These are phyloP conservation scores for Emydura subglobosa DNA, from an alignment of 2,113 vertebrate genomes.

Conservation along the genomic window DNA sequence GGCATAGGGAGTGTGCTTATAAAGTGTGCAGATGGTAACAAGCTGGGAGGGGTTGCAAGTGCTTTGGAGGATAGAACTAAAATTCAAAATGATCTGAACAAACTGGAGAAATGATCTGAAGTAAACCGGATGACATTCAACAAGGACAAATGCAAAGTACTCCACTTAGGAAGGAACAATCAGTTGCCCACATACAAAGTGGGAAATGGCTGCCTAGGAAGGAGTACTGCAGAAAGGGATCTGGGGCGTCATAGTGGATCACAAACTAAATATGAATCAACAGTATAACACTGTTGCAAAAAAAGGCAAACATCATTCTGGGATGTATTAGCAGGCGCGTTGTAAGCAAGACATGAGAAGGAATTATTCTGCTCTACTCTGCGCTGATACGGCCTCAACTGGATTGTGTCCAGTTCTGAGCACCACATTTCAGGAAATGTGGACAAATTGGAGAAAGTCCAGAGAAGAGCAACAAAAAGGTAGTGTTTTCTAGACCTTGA, in stretches of 20 bases:
- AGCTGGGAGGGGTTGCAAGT: background rate
- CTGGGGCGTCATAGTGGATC: background rate
- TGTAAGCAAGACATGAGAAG: no score
- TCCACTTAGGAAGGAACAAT: background rate
- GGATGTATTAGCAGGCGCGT: background rate
- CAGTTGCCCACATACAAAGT: background rate
- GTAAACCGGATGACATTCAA: background rate
- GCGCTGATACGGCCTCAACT: background rate
- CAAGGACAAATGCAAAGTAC: background rate
- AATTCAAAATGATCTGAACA: background rate
- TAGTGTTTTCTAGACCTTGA: background rate
- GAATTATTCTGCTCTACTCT: no score
- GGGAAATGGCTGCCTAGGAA: background rate
- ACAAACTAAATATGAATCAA: background rate
- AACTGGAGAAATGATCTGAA: background rate
- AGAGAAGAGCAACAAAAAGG: background rate
- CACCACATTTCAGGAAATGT: background rate
- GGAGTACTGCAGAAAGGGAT: background rate
- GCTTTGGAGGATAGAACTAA: background rate
- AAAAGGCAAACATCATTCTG: background rate
- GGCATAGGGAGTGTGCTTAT: background rate
- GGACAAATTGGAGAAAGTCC: background rate
- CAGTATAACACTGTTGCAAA: background rate
- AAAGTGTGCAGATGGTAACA: background rate
- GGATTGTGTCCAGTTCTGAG: background rate